Evolutionary conservation across 2,888 invertebrate species (phyloP).

Genomic region (Thereva unica): DNA sequence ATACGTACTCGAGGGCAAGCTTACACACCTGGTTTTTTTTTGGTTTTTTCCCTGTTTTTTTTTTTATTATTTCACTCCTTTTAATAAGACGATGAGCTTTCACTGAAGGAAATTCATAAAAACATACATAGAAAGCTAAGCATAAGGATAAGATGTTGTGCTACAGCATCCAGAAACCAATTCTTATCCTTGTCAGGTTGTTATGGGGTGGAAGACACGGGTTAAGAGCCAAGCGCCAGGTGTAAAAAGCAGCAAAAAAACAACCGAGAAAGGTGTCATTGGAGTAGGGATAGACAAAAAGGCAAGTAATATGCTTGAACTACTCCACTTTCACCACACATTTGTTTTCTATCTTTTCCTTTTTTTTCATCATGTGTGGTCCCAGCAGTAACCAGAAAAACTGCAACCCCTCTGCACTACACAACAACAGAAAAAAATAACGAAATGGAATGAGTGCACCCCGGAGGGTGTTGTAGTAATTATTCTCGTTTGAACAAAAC

Average conservation of each 20-base stretch:
- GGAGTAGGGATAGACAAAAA: conserved; percentile 2
- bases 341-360: too few species aligned
- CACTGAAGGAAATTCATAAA: conserved; percentile 1
- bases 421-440: too few species aligned
- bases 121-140: neutral
- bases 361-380: too few species aligned
- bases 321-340: conserved; percentile 1
- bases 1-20: conserved; percentile 3
- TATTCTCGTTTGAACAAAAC: too few species aligned
- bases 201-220: neutral
- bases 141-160: conserved; percentile 6
- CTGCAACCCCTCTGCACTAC: too few species aligned
- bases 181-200: conserved; percentile 26
- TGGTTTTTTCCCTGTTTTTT: neutral
- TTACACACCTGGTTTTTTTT: conserved; percentile 6
- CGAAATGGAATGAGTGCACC: too few species aligned
- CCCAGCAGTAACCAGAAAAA: too few species aligned
- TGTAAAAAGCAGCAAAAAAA: neutral
- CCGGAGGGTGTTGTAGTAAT: too few species aligned
- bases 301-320: conserved; percentile 8
- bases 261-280: conserved; percentile 18
- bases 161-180: conserved; percentile 7
- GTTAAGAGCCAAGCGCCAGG: neutral
- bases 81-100: conserved; percentile 23
- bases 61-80: conserved; percentile 26